These are phyloP conservation scores for Epizoanthus ramosus DNA, from an alignment of 92 coral and sea anemone genomes.

Conservation along the genomic window DNA sequence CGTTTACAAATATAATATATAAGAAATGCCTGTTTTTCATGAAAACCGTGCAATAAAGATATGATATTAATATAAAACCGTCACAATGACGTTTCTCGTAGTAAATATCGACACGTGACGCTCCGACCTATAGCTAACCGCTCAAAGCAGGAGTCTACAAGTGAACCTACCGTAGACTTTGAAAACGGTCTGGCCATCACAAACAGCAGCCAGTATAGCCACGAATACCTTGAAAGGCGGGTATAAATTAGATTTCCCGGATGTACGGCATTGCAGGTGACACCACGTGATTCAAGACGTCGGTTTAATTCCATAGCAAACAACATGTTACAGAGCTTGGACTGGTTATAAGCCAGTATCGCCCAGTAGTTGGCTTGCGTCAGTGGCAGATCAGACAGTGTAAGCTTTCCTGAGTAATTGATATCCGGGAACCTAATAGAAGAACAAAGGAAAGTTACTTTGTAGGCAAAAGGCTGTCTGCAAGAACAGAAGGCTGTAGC, in stretches of 20 bases:
- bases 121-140: too few relatives aligned
- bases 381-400: conserved; percentile 69
- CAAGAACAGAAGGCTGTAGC: background rate
- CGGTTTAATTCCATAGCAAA: conserved; percentile 92
- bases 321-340: conserved; percentile 87
- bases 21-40: too few relatives aligned
- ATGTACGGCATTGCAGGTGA: conserved; percentile 92
- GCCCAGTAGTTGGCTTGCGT: conserved; percentile 83
- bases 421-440: conserved; percentile 80
- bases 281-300: conserved; percentile 76
- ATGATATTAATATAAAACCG: too few relatives aligned
- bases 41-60: too few relatives aligned
- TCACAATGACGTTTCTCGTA: too few relatives aligned
- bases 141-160: background rate
- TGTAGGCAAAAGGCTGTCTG: too few relatives aligned
- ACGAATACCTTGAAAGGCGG: conserved; percentile 72
- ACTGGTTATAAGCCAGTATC: conserved; percentile 91
- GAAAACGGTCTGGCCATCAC: conserved; percentile 80
- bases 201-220: conserved; percentile 83
- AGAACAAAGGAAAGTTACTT: background rate
- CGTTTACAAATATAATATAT: too few relatives aligned
- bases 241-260: conserved; percentile 95
- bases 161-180: conserved; percentile 78
- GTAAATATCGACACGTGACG: too few relatives aligned
- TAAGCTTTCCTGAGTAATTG: conserved; percentile 73